A percentile compares a stretch with the other conserved stretches of the same genome.
Evolutionary conservation across 2,113 vertebrate species (phyloP).

Genomic region (Burhinus bistriatus): DNA sequence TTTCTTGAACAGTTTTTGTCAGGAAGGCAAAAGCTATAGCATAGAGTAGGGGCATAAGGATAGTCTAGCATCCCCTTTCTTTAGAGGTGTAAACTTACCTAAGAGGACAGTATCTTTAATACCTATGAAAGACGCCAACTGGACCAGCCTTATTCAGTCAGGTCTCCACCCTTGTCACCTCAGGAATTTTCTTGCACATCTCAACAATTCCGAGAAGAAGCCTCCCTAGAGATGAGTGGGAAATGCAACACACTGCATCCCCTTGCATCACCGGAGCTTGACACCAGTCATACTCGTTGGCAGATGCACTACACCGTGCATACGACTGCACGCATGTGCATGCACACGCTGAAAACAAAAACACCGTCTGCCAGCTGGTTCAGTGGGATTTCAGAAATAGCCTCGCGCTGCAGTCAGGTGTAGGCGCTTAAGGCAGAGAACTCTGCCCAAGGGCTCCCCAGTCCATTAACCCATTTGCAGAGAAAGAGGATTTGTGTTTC

Average conservation of each 20-base stretch:
- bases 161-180: background rate
- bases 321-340: rapidly evolving
- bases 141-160: background rate
- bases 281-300: background rate
- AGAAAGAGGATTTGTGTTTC: background rate
- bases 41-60: background rate
- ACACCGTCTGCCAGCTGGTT: rapidly evolving
- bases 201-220: background rate
- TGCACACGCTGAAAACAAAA: rapidly evolving
- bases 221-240: background rate
- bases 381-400: background rate
- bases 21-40: background rate
- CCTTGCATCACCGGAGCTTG: background rate
- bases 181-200: background rate
- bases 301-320: too few relatives aligned
- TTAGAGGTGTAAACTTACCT: background rate
- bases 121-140: background rate
- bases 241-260: background rate
- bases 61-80: background rate
- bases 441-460: background rate
- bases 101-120: background rate
- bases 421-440: background rate
- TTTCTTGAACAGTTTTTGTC: background rate
- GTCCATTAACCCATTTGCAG: background rate
- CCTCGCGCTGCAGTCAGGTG: rapidly evolving